Conservation (phyloP, 2,113 vertebrate species). For the Cavia aperea region DNA sequence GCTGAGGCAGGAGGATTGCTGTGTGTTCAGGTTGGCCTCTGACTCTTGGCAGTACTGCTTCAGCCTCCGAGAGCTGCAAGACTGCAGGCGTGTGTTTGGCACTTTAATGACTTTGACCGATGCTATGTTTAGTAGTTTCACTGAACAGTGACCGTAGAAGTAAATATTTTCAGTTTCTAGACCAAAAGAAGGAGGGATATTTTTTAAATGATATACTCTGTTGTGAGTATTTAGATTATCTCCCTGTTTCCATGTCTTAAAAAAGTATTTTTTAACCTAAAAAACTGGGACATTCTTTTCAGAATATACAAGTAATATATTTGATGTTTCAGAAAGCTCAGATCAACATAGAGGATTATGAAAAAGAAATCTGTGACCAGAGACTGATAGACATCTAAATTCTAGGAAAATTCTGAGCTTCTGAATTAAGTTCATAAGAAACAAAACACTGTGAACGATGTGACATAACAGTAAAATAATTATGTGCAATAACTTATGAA, state of each 20-base stretch:
- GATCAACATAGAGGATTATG: background rate
- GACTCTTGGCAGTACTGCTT: background rate
- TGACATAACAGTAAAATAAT: background rate
- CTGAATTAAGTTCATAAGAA: conserved; percentile 12
- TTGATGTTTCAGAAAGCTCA: background rate
- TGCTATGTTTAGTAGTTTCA: background rate
- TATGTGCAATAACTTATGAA: background rate
- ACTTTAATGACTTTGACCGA: background rate
- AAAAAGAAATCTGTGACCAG: conserved; percentile 2
- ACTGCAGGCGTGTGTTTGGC: background rate
- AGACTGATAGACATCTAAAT: background rate
- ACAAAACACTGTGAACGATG: background rate
- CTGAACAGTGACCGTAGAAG: background rate
- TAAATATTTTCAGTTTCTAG: conserved; percentile 23
- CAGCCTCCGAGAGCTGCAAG: background rate
- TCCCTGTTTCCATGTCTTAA: background rate
- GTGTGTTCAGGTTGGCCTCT: background rate
- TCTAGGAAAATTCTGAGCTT: conserved; percentile 21
- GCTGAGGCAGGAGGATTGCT: background rate
- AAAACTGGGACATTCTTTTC: conserved; percentile 24
- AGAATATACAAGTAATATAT: background rate
- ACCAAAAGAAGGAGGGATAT: background rate
- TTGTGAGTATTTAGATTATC: background rate
- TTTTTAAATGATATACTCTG: background rate
- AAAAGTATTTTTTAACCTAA: background rate